Percentiles rank a stretch among this genome's conserved stretches.
These are phyloP conservation scores for Ahaetulla prasina DNA, from an alignment of 2,113 vertebrate genomes.

Conservation along the genomic window DNA sequence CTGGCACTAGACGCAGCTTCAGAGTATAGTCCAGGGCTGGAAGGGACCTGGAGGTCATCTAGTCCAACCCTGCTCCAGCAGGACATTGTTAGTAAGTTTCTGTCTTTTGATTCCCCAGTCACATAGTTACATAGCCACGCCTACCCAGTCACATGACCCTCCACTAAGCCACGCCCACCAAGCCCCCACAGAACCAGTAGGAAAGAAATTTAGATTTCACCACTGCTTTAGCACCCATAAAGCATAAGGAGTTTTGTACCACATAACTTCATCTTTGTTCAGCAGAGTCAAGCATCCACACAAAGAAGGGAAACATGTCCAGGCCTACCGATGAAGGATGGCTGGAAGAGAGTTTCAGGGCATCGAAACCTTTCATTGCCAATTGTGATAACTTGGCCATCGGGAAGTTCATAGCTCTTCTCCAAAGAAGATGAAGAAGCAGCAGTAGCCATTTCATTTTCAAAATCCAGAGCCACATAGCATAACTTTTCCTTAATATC, in stretches of 20 bases:
- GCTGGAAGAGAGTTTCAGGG: conserved; percentile 85
- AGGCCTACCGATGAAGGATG: conserved; percentile 75
- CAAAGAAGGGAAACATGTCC: not conserved
- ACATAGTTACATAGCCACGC: too few relatives aligned
- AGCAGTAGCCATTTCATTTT: conserved; percentile 81
- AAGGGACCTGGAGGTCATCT: too few relatives aligned
- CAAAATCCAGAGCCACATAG: conserved; percentile 80
- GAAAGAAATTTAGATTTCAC: too few relatives aligned
- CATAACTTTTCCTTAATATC: conserved; percentile 85
- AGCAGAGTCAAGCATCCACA: not conserved
- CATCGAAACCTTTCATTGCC: conserved; percentile 79
- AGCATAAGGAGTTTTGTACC: not conserved
- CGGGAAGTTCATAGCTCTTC: conserved; percentile 83
- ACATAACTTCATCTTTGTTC: not conserved
- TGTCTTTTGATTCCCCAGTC: too few relatives aligned
- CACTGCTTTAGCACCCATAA: not conserved
- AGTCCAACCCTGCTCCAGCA: too few relatives aligned
- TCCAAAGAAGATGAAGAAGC: conserved; percentile 81
- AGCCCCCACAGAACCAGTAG: too few relatives aligned
- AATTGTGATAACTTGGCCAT: conserved; percentile 80
- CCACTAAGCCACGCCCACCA: too few relatives aligned
- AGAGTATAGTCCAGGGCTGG: too few relatives aligned
- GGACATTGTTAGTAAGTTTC: too few relatives aligned
- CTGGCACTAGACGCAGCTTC: too few relatives aligned
- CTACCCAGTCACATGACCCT: too few relatives aligned